Conservation (phyloP, 2,888 invertebrate genomes). For the Acleris literana region DNA sequence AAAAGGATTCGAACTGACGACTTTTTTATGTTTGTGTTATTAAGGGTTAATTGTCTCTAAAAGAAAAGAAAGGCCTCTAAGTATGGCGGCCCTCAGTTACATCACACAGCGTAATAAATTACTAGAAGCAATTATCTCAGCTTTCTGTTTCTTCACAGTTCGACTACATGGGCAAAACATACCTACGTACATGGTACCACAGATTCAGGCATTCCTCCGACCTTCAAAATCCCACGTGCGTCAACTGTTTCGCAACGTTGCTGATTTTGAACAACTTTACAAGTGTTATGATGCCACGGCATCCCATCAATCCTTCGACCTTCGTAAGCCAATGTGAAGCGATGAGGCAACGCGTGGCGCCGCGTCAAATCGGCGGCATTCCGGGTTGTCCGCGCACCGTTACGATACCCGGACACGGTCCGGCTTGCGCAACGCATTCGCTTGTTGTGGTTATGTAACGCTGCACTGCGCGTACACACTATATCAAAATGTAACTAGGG, state of each 20-base stretch:
- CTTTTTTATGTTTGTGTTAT: too few relatives aligned
- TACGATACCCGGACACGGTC: slow-evolving; percentile 69
- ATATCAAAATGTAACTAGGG: slow-evolving; percentile 32
- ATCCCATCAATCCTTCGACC: slow-evolving; percentile 49
- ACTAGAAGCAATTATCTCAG: too few relatives aligned
- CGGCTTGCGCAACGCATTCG: slow-evolving; percentile 75
- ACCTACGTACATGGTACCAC: too few relatives aligned
- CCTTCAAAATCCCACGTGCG: not conserved
- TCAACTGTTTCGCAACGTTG: not conserved
- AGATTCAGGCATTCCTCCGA: too few relatives aligned
- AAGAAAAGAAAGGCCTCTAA: too few relatives aligned
- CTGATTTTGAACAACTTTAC: too few relatives aligned
- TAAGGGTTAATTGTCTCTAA: too few relatives aligned
- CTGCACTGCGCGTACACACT: slow-evolving; percentile 60
- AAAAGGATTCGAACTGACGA: too few relatives aligned
- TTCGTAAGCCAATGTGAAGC: slow-evolving; percentile 48
- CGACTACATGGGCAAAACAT: too few relatives aligned
- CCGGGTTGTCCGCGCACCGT: slow-evolving; percentile 76
- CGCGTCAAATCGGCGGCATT: slow-evolving; percentile 73
- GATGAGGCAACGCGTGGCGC: slow-evolving; percentile 66
- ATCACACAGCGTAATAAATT: too few relatives aligned
- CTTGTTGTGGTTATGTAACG: slow-evolving; percentile 67
- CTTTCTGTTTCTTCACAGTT: too few relatives aligned
- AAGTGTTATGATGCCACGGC: not conserved
- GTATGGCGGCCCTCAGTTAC: too few relatives aligned